phyloP scores from a whole-genome alignment of 2,113 vertebrate genomes.

The Petrocephalus microphthalmus region DNA sequence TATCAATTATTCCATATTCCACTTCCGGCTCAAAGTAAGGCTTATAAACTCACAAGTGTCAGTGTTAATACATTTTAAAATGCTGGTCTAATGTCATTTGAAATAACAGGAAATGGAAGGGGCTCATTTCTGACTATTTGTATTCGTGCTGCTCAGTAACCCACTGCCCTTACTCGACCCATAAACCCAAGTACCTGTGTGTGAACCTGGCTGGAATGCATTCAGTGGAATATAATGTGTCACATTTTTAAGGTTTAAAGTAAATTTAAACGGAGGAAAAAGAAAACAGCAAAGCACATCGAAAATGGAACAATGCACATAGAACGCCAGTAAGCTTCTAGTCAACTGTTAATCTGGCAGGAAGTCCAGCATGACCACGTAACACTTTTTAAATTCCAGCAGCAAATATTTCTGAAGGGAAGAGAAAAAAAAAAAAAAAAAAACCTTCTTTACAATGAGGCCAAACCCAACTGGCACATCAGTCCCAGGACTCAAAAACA shows the following conservation, averaged over 20 bases:
- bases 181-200: not conserved
- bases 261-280: not conserved
- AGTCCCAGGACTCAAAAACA: not conserved
- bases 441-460: not conserved
- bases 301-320: not conserved
- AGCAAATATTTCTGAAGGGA: not conserved
- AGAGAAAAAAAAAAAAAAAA: not conserved
- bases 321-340: not conserved
- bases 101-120: not conserved
- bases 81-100: not conserved
- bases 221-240: conserved; percentile 8
- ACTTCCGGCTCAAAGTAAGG: conserved; percentile 9
- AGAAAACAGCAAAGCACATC: not conserved
- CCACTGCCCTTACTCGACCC: not conserved
- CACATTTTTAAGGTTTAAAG: not conserved
- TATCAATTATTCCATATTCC: not conserved
- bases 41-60: not conserved
- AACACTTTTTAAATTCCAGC: not conserved
- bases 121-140: not conserved
- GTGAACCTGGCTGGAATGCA: conserved; percentile 13
- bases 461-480: not conserved
- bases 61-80: not conserved
- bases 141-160: not conserved
- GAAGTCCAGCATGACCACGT: not conserved
- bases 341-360: not conserved